Evolutionary conservation across 2,113 vertebrate species (phyloP), one percentile per base, ranked within the genome.

Genomic region (Leptodactylus fuscus): DNA sequence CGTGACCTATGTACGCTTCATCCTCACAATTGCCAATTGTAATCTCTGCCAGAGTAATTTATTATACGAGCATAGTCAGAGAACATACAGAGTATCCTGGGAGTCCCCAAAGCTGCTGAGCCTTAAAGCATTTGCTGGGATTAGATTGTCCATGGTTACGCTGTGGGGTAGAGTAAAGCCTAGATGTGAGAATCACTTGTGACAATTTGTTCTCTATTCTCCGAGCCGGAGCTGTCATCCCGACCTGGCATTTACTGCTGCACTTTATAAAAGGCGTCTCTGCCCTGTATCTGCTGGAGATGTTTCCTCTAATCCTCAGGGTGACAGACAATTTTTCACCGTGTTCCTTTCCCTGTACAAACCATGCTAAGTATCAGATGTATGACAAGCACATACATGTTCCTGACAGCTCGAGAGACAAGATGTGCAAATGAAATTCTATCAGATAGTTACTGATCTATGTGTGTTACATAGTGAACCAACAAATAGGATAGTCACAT

Each of bases 261-360:
- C 18, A 38, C n/a, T 74, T 27, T 48, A 13, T 46, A 44, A 24
- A 1, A 74, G n/a, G 71, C 9, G 70, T n/a, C 70, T 73, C 20
- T 73, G 24, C 20, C 18, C 5, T 0, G 4, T 16, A 1, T 80
- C 53, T 62, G n/a, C 34, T 44, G 22, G 51, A 80, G 77, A 27
- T 62, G 77, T 44, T 55, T 80, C 55, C n/a, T 11, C 2, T 80
- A 27, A 76, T 62, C 75, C 75, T 78, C 48, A 48, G 15, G 16
- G 75, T 78, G 75, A 36, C 48, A 78, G 32, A 11, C 75, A 6
- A 53, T 55, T 44, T 46, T 78, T 49, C 74, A 51, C 22, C 29
- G 9, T 71, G 20, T 71, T 24, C 34, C 34, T 69, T 38, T 49
- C 74, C 18, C 27, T 34, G 74, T 77, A 34, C 74, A 53, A 22